Percentiles rank a stretch among this genome's conserved stretches.
Evolutionary conservation across 2,888 invertebrate genomes (phyloP).

Genomic region (Pyrrhosoma nymphula): DNA sequence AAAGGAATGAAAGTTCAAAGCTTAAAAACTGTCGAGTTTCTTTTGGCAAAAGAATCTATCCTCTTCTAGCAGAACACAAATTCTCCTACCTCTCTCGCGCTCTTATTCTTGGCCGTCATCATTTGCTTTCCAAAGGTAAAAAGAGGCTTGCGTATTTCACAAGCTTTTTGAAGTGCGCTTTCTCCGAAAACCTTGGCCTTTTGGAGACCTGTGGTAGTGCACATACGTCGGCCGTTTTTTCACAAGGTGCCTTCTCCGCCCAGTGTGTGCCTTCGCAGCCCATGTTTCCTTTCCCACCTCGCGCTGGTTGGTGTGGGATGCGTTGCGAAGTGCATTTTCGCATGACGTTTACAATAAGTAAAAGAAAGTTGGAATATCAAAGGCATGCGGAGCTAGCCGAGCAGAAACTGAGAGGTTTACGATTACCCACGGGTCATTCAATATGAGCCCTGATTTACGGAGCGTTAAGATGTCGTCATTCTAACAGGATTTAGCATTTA

Average conservation of each 20-base stretch:
- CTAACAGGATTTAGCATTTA: too few relatives aligned
- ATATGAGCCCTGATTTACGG: too few relatives aligned
- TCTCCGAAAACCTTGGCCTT: conserved; percentile 28
- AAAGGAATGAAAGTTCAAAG: not conserved
- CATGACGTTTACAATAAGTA: conserved; percentile 4
- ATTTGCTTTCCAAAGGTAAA: not conserved
- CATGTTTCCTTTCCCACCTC: not conserved
- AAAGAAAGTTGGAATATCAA: not conserved
- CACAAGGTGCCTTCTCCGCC: not conserved
- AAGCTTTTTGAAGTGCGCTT: not conserved
- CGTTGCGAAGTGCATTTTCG: not conserved
- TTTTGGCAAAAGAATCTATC: not conserved
- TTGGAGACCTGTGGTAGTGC: not conserved
- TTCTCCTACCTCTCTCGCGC: not conserved
- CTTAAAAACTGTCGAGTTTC: not conserved
- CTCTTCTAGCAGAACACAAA: not conserved
- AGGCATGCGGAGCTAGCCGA: not conserved
- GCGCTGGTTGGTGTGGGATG: not conserved
- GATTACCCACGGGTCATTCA: too few relatives aligned
- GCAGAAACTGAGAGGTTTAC: not conserved
- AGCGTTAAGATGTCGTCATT: too few relatives aligned
- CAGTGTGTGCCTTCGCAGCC: not conserved
- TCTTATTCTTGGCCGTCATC: not conserved
- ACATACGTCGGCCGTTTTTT: not conserved
- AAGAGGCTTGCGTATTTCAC: not conserved